These are phyloP conservation scores for Forbesichthys papilliferus DNA, from an alignment of 2,113 vertebrate species.

Conservation along the genomic window DNA sequence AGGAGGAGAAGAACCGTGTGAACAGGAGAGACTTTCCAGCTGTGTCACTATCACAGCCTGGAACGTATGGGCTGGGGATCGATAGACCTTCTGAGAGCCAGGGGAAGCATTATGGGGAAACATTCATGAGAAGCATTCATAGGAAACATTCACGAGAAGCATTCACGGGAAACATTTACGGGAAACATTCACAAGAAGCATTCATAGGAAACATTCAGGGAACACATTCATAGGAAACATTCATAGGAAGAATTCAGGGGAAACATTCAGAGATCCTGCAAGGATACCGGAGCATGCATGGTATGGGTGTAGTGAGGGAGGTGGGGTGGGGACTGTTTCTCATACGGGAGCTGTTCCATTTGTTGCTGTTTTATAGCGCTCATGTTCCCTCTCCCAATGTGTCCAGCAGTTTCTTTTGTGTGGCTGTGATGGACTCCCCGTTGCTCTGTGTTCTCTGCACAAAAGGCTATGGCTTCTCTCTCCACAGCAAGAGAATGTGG, in stretches of 20 bases:
- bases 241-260: too few species aligned
- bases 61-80: background rate
- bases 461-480: slow-evolving; percentile 41
- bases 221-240: too few species aligned
- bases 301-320: background rate
- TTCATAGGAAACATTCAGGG: too few species aligned
- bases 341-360: slow-evolving; percentile 28
- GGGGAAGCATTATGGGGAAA: slow-evolving; percentile 11
- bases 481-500: background rate
- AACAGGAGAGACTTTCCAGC: slow-evolving; percentile 24
- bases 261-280: too few species aligned
- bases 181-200: too few species aligned
- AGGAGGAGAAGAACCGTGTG: slow-evolving; percentile 35
- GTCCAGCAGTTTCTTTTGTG: slow-evolving; percentile 62
- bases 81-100: slow-evolving; percentile 32
- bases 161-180: too few species aligned
- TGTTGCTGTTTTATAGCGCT: slow-evolving; percentile 41
- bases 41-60: slow-evolving; percentile 40
- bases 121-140: too few species aligned
- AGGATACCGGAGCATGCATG: background rate
- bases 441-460: slow-evolving; percentile 56
- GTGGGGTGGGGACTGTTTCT: background rate
- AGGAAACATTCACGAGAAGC: too few species aligned
- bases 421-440: slow-evolving; percentile 63
- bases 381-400: slow-evolving; percentile 40